A percentile compares a stretch with the other conserved stretches of the same genome.
Conservation (phyloP, 1,140 invertebrate species). For the Cotesia vestalis region DNA sequence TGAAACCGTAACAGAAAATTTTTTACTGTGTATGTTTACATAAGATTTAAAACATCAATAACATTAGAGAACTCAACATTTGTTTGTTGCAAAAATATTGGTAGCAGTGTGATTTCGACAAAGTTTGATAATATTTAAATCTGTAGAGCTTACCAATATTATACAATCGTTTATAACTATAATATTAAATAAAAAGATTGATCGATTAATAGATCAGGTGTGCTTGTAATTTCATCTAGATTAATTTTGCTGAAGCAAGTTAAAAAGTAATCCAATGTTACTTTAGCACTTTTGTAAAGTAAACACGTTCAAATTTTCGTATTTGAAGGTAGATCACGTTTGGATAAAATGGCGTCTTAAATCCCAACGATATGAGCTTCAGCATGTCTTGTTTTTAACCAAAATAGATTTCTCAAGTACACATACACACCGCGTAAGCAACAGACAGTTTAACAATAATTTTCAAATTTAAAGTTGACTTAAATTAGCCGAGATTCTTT, state of each 20-base stretch:
- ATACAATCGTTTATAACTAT: no score
- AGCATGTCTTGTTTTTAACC: slow-evolving; percentile 4
- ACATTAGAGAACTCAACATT: no score
- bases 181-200: no score
- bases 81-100: no score
- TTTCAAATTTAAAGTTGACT: no score
- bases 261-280: slow-evolving; percentile 13
- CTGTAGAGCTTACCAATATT: no score
- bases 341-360: slow-evolving; percentile 59
- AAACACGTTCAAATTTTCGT: slow-evolving; percentile 60
- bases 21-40: no score
- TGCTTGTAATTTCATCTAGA: neutral
- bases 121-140: no score
- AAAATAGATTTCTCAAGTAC: neutral
- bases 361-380: slow-evolving; percentile 35
- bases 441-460: no score
- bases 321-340: slow-evolving; percentile 60
- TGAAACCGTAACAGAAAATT: no score
- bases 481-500: neutral
- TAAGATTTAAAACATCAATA: no score
- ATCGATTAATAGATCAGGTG: neutral
- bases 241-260: neutral
- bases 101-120: no score
- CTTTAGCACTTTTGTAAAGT: slow-evolving; percentile 40
- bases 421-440: neutral